Evolutionary conservation across 2,888 invertebrate genomes (phyloP).

Genomic region (Polylopha cassiicola): DNA sequence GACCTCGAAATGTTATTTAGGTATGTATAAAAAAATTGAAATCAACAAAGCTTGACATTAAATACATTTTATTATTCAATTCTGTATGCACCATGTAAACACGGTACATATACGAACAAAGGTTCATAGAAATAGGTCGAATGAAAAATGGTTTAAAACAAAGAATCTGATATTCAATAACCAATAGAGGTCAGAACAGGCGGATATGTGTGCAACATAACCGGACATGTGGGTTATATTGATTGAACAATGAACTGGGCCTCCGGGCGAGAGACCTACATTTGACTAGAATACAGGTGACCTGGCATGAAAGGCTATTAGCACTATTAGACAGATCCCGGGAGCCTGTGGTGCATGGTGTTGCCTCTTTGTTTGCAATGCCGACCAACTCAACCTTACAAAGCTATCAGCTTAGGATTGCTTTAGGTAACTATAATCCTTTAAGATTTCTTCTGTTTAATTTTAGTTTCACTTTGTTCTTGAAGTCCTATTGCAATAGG

Average conservation of each 20-base stretch:
- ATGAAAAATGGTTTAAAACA: too few species aligned
- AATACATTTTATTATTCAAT: neutral
- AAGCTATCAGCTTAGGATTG: too few species aligned
- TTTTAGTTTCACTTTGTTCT: too few species aligned
- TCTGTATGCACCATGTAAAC: too few species aligned
- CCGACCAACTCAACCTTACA: slow-evolving; percentile 2
- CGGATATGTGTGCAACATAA: slow-evolving; percentile 5
- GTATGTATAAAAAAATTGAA: neutral
- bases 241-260: slow-evolving; percentile 47
- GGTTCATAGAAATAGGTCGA: too few species aligned
- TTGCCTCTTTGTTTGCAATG: slow-evolving; percentile 15
- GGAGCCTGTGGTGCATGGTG: slow-evolving; percentile 26
- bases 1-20: neutral
- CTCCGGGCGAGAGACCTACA: slow-evolving; percentile 56
- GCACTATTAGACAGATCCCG: slow-evolving; percentile 37
- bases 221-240: slow-evolving; percentile 34
- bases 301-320: slow-evolving; percentile 48
- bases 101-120: too few species aligned
- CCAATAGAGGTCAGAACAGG: slow-evolving; percentile 5
- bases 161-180: too few species aligned
- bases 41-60: neutral
- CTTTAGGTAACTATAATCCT: too few species aligned
- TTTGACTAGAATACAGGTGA: slow-evolving; percentile 44
- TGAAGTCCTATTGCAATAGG: too few species aligned
- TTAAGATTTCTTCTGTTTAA: too few species aligned